Base-by-base conservation (phyloP, 2,797 vertebrate genomes). In the Zenarchopterus dispar region DNA sequence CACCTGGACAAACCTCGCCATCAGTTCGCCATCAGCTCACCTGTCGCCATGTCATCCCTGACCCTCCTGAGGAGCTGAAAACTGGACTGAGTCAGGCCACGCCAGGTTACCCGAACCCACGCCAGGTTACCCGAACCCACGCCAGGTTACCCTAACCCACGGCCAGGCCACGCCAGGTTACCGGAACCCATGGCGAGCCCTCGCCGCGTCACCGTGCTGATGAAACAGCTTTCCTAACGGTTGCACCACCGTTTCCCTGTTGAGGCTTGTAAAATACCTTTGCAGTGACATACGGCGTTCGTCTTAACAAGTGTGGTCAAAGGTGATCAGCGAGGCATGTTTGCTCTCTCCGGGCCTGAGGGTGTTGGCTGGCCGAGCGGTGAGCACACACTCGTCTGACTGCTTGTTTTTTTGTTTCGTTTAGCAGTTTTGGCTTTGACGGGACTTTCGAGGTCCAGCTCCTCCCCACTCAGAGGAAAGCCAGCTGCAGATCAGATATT, bases 261-360 rank as follows among this genome's bases (percentile, higher is more conserved):
- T 69, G 36, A 47, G 67, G 42, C 71, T 47, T 79, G 73, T 69
- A 8, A 0, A 8, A 57, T 58, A 6, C 6, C 3, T 44, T 2
- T 0, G 33, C 1, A 19, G 15, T 48, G 28, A 56, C 56, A 47
- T 39, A 6, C 48, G 42, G 33, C 1, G 18, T 39, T 31, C 26
- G 33, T 56, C 44, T 19, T 6, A 15, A 42, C 45, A 52, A 41
- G 4, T 5, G 54, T 17, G 62, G 76, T 70, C 66, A 80, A 70
- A 84, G 77, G 66, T 76, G 21, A 76, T 65, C 11, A 2, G 9
- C 1, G 2, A 69, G 45, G 77, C 84, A 81, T 89, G 77, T 85
- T 81, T 73, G 42, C 75, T 68, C 56, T 87, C 60, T 31, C 31
- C 39, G 57, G 15, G 59, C 80, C 63, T 33, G 23, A 23, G 82